Evolutionary conservation across 2,113 vertebrate genomes (phyloP), one percentile per base, ranked within the genome.

Genomic region (Miniopterus natalensis): DNA sequence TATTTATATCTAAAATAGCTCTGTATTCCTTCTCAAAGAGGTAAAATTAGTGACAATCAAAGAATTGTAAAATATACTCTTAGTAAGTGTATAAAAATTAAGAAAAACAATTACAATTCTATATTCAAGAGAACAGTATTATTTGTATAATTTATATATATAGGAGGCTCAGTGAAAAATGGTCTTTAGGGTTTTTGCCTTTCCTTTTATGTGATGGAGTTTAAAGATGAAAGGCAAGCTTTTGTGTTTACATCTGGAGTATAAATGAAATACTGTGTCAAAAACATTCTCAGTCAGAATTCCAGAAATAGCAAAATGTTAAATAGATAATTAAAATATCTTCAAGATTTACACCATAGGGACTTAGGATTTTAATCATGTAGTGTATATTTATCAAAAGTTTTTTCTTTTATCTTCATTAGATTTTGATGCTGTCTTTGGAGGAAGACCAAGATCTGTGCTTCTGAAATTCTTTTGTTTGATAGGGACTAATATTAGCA

Each of bases 301-400:
- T 98, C 97, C 98, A 98, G 96, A 97, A 98, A 98, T 97, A 98
- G 98, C 97, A 98, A 98, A 97, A 98, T 98, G 97, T 97, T 98
- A 98, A 98, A 98, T 97, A 98, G 98, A 98, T 98, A 98, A 98
- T 98, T 98, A 98, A 98, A 98, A 98, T 98, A 95, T 98, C 98
- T 98, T 98, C 97, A 97, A 98, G 97, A 96, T 98, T 97, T 97
- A 98, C 98, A 98, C 98, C 98, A 93, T 97, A 95, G 98, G 97
- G 97, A 98, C 96, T 96, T 98, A 42, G 94, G 96, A 91, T 98
- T 98, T 98, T 98, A 98, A 98, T 98, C 98, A 98, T 18, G 94
- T 95, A 96, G 93, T 98, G 95, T 98, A 96, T 97, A 98, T 98
- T 98, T 98, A 98, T 98, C 97, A 98, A 97, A 98, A 98, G 88